Evolutionary conservation across 1,140 invertebrate species (phyloP).

Genomic region (Drosophila elegans): DNA sequence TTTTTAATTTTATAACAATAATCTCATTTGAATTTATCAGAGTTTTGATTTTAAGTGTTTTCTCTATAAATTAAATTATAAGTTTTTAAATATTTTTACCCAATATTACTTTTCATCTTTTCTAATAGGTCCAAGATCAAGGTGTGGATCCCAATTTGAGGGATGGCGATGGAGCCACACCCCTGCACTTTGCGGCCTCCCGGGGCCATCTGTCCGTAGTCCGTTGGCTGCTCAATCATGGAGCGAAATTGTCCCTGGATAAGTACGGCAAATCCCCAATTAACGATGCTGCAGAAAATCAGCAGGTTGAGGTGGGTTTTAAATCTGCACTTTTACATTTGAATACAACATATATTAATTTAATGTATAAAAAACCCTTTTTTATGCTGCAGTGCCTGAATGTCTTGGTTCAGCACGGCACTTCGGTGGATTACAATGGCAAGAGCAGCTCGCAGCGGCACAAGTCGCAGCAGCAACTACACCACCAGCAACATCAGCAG

Average conservation of each 20-base stretch:
- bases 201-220: slow-evolving; percentile 92
- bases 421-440: slow-evolving; percentile 87
- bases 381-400: slow-evolving; percentile 88
- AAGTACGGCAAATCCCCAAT: slow-evolving; percentile 94
- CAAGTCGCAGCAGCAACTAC: slow-evolving; percentile 63
- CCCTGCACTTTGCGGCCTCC: slow-evolving; percentile 92
- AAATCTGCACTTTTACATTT: background rate
- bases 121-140: slow-evolving; percentile 90
- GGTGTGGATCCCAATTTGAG: slow-evolving; percentile 92
- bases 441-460: slow-evolving; percentile 66
- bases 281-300: slow-evolving; percentile 95
- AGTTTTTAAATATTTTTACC: no score
- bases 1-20: no score
- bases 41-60: no score
- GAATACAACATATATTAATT: no score
- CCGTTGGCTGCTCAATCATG: slow-evolving; percentile 92
- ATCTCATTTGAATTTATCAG: no score
- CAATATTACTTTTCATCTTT: no score
- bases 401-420: slow-evolving; percentile 90
- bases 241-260: slow-evolving; percentile 91
- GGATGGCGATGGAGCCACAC: slow-evolving; percentile 93
- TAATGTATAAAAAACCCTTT: background rate
- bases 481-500: slow-evolving; percentile 42
- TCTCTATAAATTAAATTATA: no score
- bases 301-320: slow-evolving; percentile 92